Base-by-base conservation (phyloP, 2,113 vertebrate species). In the Arothron firmamentum region DNA sequence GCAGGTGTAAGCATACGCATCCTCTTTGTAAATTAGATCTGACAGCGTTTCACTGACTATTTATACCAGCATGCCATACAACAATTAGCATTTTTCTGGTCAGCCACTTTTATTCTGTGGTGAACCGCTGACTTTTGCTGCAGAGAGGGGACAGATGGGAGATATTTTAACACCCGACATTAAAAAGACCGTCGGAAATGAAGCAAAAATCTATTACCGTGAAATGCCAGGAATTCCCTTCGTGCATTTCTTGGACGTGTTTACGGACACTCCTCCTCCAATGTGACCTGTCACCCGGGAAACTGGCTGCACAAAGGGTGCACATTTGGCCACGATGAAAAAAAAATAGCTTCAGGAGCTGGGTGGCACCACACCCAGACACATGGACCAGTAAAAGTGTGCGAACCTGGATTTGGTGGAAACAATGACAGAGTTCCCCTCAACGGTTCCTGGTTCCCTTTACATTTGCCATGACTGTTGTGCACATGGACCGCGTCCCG, bases 81-180 rank as follows among this genome's bases (percentile, higher is more conserved):
- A 80, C 81, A 90, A 87, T 88, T 87, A 90, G 82, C 77, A 88
- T 89, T 86, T 84, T 64, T 85, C 62, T 69, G 88, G 87, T 80
- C 67, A 50, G 79, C 87, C 87, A 79, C 88, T 87, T 88, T 88
- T 88, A 87, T 81, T 86, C 83, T 68, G 72, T 65, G 81, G 88
- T 79, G 50, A 82, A 80, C 86, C 84, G 56, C 84, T 78, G 59
- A 82, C 78, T 75, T 81, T 78, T 71, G 79, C 68, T 50, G 34
- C 23, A 80, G 76, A 67, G 74, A 64, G 8, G 75, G 64, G 76
- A 82, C 83, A 86, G 82, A 87, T 89, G 87, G 59, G 78, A 88
- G 83, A 87, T 82, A 84, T 88, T 88, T 88, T 79, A 85, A 73
- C 83, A 78, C 77, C 51, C 59, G 79, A 84, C 84, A 84, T 80